Base-by-base conservation (phyloP, 30 jellyfish, hydroid and myxozoan species). In the Aurelia coerulea region DNA sequence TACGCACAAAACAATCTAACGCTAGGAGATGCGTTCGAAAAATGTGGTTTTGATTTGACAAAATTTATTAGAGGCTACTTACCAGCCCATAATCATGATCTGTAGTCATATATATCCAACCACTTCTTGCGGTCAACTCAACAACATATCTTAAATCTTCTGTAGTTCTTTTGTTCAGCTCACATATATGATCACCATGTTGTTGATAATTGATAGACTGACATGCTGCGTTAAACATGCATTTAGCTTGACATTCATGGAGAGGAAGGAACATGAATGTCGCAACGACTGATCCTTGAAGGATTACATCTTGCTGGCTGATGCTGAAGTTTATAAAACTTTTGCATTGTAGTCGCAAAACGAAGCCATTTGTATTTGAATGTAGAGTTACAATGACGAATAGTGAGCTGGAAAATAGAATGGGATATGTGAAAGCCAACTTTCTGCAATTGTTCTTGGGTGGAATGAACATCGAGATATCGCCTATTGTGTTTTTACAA, bases 81-180 rank as follows among this genome's bases (percentile, higher is more conserved):
- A 83, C 92, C 63, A 23, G 59, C 1, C 73, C 32, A 29, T 59
- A 35, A 5, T 39, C 62, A 60, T 70, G 64, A 42, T 83, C 92
- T 10, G 92, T 83, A 2, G 80, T 58, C 80, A 71, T 62, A 64
- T 68, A 83, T 18, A n/a, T 51, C 92, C 92, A 83, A 3, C 86
- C 92, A 13, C 4, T 31, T 37, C 62, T 83, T 11, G 62, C 11
- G 14, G 68, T 71, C 10, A 83, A 32, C 29, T 17, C 34, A 37
- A 41, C 62, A 12, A 16, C 18, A 70, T 53, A 62, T 23, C 85
- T 60, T 3, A 19, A 16, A 59, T 83, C 92, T 68, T 69, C 92
- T 3, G 75, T 72, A 1, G 92, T 83, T 29, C 51, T n/a, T 65
- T 52, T 72, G 33, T 83, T 83, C 80, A 83, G 63, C 58, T 83